Evolutionary conservation across 2,888 invertebrate species (phyloP), one percentile per base, ranked within the genome.

Genomic region (Rhynchonema sp.): DNA sequence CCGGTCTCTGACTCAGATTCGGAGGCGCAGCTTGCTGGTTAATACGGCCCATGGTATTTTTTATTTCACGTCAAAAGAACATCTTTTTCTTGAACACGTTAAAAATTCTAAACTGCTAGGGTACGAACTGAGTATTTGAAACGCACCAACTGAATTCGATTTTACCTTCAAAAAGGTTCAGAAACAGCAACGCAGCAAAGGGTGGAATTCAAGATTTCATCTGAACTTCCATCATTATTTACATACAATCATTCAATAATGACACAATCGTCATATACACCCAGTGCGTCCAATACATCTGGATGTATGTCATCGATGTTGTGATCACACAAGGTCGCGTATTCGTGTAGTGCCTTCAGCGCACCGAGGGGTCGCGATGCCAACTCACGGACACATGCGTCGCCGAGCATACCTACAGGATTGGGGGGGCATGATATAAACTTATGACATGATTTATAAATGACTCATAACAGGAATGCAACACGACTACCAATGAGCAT

Each of bases 261-360:
- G 38, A 38, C 38, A 17, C 17, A 17, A 6, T 6, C 17, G 38
- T 38, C 38, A 6, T 38, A 6, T 38, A 38, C 17, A 17, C 38
- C 38, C 38, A 38, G 38, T 38, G 38, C 38, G 9, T 13, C 6
- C 38, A 38, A 17, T 9, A 60, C 60, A n/a, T 57, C 60, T 3
- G 58, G 54, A 46, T 60, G 54, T 53, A 30, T 55, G 22, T 30
- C 27, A n/a, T 30, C 55, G 29, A 60, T 23, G 2, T 9, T 20
- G 23, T 60, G 58, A 22, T n/a, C 55, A 9, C 27, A 49, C 22
- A 58, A 6, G 38, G 6, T 3, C 28, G 46, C n/a, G 28, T 60
- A 60, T 20, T 54, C 46, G 46, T 60, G 57, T 30, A 58, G 22
- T 2, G 52, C 30, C 9, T 30, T 2, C 53, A 60, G 29, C 6